Base-by-base conservation (phyloP, 2,797 vertebrate genomes). In the Acipenser ruthenus region DNA sequence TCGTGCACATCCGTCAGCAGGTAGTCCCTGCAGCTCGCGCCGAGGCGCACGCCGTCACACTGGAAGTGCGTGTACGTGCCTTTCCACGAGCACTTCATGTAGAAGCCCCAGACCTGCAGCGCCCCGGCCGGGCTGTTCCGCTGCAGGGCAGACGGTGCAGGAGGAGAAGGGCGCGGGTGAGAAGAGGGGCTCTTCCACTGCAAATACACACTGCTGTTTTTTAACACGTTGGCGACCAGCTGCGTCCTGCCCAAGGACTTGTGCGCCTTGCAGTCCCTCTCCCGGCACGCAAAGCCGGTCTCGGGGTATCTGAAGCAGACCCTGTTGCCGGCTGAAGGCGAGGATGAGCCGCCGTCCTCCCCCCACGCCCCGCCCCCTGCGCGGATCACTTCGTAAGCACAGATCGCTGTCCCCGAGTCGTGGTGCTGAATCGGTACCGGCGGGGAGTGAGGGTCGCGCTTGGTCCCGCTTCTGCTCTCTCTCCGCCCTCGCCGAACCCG, bases 51-150 rank as follows among this genome's bases (percentile, higher is more conserved):
- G 68, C 88, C 86, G 6, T 93, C 88, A 70, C 96, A 99, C 64
- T 94, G 94, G 71, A 98, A 97, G 68, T 93, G 93, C 50, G 94
- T 93, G 79, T 94, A 94, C 83, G 92, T 92, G 61, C 96, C 96
- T 66, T 94, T 96, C 96, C 96, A 98, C 79, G 92, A 94, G 89
- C 95, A 98, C 82, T 91, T 92, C 61, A 98, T 81, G 66, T 84
- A 82, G 72, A 91, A 97, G 70, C 94, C 94, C 63, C 85, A 87
- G 8, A 81, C 73, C 53, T 68, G 18, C n/a, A 8, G 47, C 60
- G 70, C 72, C 23, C 70, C 71, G 70, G 70, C 78, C 15, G 70
- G 77, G 56, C 18, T 12, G 10, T 48, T 58, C 52, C 3, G 67
- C 66, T 37, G 23, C 23, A 37, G 23, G 23, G 2, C 23, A 37